phyloP scores from a whole-genome alignment of 1,140 invertebrate species.

The Trinorchestia longiramus region DNA sequence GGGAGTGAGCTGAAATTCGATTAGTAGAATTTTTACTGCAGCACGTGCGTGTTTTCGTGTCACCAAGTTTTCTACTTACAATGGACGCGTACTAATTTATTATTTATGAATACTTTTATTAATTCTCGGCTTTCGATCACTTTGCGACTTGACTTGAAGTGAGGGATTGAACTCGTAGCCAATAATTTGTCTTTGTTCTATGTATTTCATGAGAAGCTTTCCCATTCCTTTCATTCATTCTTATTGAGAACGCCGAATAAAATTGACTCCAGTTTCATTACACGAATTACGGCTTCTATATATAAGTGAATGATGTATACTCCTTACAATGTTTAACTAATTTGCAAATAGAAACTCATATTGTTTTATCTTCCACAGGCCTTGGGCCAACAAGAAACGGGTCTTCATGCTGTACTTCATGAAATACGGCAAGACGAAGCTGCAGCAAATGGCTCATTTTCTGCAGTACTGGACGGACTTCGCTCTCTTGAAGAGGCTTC shows the following conservation, averaged over 20 bases:
- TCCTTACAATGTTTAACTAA: too few species aligned
- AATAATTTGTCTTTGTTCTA: background rate
- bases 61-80: background rate
- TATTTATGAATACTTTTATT: background rate
- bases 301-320: background rate
- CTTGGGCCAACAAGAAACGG: conserved; percentile 58
- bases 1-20: too few species aligned
- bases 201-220: background rate
- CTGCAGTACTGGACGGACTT: conserved; percentile 48
- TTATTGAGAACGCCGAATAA: background rate
- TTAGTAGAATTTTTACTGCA: too few species aligned
- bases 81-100: background rate
- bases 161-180: background rate
- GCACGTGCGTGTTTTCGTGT: background rate
- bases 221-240: background rate
- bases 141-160: background rate
- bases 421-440: conserved; percentile 59
- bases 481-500: conserved; percentile 52
- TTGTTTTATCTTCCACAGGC: conserved; percentile 43
- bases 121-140: background rate
- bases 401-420: conserved; percentile 58
- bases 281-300: background rate
- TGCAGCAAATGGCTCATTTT: conserved; percentile 59
- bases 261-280: background rate
- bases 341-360: background rate